Percentiles rank a stretch among this genome's conserved stretches.
phyloP scores from a whole-genome alignment of 2,113 vertebrate genomes.

The Alligator sinensis region DNA sequence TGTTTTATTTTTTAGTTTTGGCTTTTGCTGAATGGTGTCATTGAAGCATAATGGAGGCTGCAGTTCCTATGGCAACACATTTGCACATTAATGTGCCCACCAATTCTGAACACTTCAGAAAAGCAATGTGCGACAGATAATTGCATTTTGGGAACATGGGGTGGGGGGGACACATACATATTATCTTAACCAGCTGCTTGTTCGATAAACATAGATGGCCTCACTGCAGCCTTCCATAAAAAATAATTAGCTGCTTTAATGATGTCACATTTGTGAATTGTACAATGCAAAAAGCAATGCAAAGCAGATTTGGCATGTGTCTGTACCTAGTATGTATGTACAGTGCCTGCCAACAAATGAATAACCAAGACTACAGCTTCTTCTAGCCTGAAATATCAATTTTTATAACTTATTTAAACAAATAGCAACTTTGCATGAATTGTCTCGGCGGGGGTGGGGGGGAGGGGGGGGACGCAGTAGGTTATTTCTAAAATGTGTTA shows the following conservation, averaged over 20 bases:
- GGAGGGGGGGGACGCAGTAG: constrained; percentile 16
- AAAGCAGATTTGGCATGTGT: constrained; percentile 88
- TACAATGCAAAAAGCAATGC: constrained; percentile 93
- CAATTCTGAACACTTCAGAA: constrained; percentile 62
- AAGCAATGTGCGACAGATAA: constrained; percentile 57
- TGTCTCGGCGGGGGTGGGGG: constrained; percentile 50
- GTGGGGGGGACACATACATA: constrained; percentile 2
- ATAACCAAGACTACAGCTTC: constrained; percentile 84
- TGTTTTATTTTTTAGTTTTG: constrained; percentile 61
- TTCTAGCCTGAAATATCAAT: constrained; percentile 81
- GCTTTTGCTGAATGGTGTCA: constrained; percentile 83
- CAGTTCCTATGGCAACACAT: constrained; percentile 77
- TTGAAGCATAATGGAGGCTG: constrained; percentile 76
- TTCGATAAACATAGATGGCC: constrained; percentile 64
- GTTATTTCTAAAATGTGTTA: constrained; percentile 51
- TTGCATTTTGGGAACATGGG: constrained; percentile 38
- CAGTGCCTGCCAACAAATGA: constrained; percentile 85
- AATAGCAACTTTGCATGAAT: constrained; percentile 84
- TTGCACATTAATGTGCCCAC: constrained; percentile 70
- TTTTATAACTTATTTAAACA: constrained; percentile 81
- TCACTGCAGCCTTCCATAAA: constrained; percentile 68
- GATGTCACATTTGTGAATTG: constrained; percentile 88
- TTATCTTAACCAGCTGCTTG: constrained; percentile 69
- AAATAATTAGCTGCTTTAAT: constrained; percentile 82
- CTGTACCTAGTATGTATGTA: constrained; percentile 88